Conservation (phyloP, 2,888 invertebrate species). For the Noctua comes region DNA sequence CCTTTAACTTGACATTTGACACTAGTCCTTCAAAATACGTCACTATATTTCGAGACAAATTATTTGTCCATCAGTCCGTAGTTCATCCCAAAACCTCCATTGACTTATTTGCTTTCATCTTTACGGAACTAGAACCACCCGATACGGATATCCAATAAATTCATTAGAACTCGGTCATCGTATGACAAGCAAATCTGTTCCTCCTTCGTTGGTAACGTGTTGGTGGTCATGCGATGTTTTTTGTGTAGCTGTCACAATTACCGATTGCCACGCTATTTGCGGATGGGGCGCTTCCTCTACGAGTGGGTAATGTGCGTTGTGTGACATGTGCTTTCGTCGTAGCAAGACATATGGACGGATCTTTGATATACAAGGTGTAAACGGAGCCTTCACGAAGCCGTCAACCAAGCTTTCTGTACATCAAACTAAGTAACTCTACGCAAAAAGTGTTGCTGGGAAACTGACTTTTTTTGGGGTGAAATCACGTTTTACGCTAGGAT, state of each 20-base stretch:
- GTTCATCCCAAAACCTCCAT: background rate
- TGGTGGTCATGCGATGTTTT: slow-evolving; percentile 52
- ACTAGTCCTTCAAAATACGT: background rate
- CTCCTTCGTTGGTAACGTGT: slow-evolving; percentile 34
- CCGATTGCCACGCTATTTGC: slow-evolving; percentile 39
- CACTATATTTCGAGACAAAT: background rate
- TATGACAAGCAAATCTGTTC: slow-evolving; percentile 37
- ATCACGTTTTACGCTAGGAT: too few species aligned
- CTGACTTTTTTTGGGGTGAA: too few species aligned
- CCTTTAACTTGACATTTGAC: background rate
- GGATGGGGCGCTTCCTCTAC: slow-evolving; percentile 49
- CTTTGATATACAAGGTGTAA: background rate
- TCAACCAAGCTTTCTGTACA: too few species aligned
- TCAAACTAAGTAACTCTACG: too few species aligned
- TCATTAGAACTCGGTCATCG: slow-evolving; percentile 35
- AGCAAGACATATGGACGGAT: background rate
- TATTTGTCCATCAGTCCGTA: background rate
- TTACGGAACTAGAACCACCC: slow-evolving; percentile 11
- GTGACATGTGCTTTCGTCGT: background rate
- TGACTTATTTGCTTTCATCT: background rate
- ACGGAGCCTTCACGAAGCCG: too few species aligned
- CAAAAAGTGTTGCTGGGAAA: too few species aligned
- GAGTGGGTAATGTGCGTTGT: slow-evolving; percentile 4
- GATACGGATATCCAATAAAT: slow-evolving; percentile 53
- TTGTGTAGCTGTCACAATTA: slow-evolving; percentile 48